Evolutionary conservation across 2,888 invertebrate genomes (phyloP).

Genomic region (Metacarcinus magister): DNA sequence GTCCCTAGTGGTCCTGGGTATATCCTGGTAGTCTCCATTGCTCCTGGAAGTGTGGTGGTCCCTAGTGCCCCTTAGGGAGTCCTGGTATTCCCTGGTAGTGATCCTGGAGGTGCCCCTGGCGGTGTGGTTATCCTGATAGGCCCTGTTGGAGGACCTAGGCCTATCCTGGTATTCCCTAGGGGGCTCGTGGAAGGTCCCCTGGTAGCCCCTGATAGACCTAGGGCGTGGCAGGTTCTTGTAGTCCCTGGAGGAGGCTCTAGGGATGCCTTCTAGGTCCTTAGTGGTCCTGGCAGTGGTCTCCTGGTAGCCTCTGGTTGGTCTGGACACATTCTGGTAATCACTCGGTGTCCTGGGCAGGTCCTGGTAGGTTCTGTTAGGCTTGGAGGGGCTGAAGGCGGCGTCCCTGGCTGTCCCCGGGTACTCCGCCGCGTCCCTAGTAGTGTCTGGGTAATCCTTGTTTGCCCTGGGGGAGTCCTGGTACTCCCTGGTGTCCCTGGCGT

Average conservation of each 20-base stretch:
- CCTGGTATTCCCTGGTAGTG: background rate
- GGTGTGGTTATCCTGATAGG: constrained; percentile 1
- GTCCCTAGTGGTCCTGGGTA: background rate
- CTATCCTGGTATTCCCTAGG: background rate
- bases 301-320: background rate
- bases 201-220: background rate
- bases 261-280: background rate
- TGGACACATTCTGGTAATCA: background rate
- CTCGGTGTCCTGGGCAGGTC: background rate
- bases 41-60: background rate
- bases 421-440: background rate
- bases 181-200: background rate
- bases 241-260: background rate
- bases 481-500: background rate
- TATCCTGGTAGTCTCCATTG: background rate
- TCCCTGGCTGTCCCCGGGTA: background rate
- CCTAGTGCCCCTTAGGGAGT: background rate
- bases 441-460: background rate
- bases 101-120: background rate
- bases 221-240: background rate
- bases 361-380: background rate
- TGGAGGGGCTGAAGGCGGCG: background rate
- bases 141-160: background rate
- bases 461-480: background rate
- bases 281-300: background rate